Base-by-base conservation (phyloP, 2,888 invertebrate genomes). In the Lepidocyrtoides sp. region DNA sequence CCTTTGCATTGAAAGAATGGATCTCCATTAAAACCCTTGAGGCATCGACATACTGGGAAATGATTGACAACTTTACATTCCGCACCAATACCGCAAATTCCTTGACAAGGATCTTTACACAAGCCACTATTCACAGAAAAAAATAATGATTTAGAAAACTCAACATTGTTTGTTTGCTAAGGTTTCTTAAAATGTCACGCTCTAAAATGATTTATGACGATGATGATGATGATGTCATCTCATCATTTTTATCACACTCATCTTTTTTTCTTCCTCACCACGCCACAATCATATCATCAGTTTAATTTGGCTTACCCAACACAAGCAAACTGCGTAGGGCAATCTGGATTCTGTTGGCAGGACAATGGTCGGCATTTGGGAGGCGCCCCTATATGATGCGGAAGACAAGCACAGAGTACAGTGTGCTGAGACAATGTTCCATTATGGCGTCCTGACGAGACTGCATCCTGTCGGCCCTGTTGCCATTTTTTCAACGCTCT, bases 1-100 rank as follows among this genome's bases (percentile, higher is more conserved):
- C 94, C 93, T 93, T 93, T 93, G 91, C 94, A 94, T 75, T 93
- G 93, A 54, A 94, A 94, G 86, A 94, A 94, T 7, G 94, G 94
- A 89, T 94, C 94, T 41, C 94, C 94, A 82, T 93, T 94, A 66
- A 94, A 94, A 17, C 94, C 94, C 83, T 93, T 94, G 23, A 94
- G 85, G 69, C 94, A 94, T 10, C 94, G 91, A 84, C 94, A 94
- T 0, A 94, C 94, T 8, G 94, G 93, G 63, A 93, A 94, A 72
- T 93, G 93, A 75, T 93, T 94, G 57, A 94, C 93, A 54, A 94
- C 94, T 92, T 93, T 94, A 75, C 93, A 91, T 48, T 92, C 91
- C 66, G 91, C 91, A 63, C 93, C 93, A 0, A 85, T 90, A 1
- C 94, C 94, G 41, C 94, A 94, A 77, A 94, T 94, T 51, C 94